These are phyloP conservation scores for Brachionus koreanus DNA, from an alignment of 1,140 invertebrate species.

Conservation along the genomic window DNA sequence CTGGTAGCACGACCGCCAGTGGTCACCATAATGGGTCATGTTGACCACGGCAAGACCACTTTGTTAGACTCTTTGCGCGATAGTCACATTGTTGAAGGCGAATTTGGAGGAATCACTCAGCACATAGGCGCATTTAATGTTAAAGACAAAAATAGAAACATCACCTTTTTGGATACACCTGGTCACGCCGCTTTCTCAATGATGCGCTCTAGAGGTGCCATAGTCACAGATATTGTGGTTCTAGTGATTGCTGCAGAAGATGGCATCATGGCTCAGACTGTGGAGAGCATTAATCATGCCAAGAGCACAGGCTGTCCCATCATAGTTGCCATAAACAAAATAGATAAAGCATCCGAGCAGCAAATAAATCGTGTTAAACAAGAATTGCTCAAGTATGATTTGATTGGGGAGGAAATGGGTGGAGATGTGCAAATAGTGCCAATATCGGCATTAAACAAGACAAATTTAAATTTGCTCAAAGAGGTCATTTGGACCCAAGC, in stretches of 20 bases:
- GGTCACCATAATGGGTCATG: constrained; percentile 98
- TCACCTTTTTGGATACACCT: constrained; percentile 98
- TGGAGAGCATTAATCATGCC: constrained; percentile 63
- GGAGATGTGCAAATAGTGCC: constrained; percentile 86
- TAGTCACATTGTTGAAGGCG: constrained; percentile 76
- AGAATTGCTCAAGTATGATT: constrained; percentile 69
- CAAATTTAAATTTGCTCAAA: constrained; percentile 72
- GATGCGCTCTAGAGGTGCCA: constrained; percentile 84
- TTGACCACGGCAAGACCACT: constrained; percentile 98
- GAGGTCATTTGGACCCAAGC: constrained; percentile 79
- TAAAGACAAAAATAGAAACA: constrained; percentile 48
- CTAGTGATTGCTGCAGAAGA: constrained; percentile 97
- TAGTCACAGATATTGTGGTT: constrained; percentile 88
- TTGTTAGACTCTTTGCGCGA: constrained; percentile 82
- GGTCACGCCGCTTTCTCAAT: constrained; percentile 91
- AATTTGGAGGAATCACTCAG: constrained; percentile 99
- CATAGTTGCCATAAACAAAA: constrained; percentile 98
- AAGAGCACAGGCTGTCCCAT: constrained; percentile 66
- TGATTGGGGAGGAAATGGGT: constrained; percentile 79
- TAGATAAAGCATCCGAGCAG: constrained; percentile 71
- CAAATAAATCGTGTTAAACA: constrained; percentile 63
- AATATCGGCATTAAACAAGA: constrained; percentile 79
- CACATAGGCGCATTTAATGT: constrained; percentile 96
- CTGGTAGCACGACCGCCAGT: constrained; percentile 74
- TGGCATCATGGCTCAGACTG: constrained; percentile 95